Conservation (phyloP, 2,888 invertebrate species). For the Drosophila tripunctata region DNA sequence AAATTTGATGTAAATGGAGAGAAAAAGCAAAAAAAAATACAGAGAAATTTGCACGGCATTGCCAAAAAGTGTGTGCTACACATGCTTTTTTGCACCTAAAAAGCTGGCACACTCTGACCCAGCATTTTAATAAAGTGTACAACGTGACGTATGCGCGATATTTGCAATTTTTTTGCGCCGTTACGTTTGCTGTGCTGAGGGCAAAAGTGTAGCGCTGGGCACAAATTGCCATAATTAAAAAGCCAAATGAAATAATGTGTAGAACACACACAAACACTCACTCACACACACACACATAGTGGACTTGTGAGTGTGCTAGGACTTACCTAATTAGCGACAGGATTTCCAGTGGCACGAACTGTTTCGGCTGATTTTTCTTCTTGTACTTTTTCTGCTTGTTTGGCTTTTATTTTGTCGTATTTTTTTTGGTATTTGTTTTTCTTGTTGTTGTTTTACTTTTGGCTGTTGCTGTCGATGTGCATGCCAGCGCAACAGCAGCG, state of each 20-base stretch:
- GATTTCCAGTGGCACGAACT: slow-evolving; percentile 60
- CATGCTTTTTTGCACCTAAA: slow-evolving; percentile 5
- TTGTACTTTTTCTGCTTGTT: slow-evolving; percentile 24
- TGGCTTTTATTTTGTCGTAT: slow-evolving; percentile 25
- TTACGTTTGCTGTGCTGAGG: slow-evolving; percentile 1
- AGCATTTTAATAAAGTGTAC: slow-evolving; percentile 23
- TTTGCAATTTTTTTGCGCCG: slow-evolving; percentile 34
- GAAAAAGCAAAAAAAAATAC: not conserved
- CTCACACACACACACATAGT: not conserved
- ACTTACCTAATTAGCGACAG: slow-evolving; percentile 69
- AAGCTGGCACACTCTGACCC: slow-evolving; percentile 7
- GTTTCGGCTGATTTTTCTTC: slow-evolving; percentile 18
- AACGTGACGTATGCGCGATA: slow-evolving; percentile 48
- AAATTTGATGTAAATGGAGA: slow-evolving; percentile 21
- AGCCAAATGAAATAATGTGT: slow-evolving; percentile 59
- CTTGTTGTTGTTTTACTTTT: slow-evolving; percentile 18
- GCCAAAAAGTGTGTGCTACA: slow-evolving; percentile 22
- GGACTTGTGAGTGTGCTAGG: slow-evolving; percentile 15
- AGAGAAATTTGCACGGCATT: not conserved
- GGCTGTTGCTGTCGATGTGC: slow-evolving; percentile 16
- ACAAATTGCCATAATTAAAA: slow-evolving; percentile 64
- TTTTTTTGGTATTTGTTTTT: slow-evolving; percentile 13
- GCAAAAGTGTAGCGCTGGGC: not conserved
- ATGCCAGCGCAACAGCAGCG: slow-evolving; percentile 35
- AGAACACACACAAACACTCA: slow-evolving; percentile 15